phyloP scores from a whole-genome alignment of 2,888 invertebrate species.

The Ethmia dodecea region DNA sequence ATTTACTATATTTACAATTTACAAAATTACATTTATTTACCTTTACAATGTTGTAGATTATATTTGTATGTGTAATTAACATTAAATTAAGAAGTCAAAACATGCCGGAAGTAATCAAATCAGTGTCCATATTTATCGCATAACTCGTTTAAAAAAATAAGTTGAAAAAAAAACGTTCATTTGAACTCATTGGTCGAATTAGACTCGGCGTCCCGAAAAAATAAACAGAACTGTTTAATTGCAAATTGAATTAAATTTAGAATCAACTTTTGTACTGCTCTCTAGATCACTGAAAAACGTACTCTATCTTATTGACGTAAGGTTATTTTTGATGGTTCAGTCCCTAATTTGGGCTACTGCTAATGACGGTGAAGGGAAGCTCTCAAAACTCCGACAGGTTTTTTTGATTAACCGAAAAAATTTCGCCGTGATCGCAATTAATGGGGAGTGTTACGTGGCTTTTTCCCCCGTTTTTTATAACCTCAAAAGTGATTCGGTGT shows the following conservation, averaged over 20 bases:
- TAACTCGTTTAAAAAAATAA: too few relatives aligned
- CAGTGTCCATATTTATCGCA: too few relatives aligned
- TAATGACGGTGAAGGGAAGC: conserved; percentile 24
- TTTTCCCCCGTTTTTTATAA: conserved; percentile 27
- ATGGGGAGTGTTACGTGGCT: conserved; percentile 43
- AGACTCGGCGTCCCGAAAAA: conserved; percentile 50
- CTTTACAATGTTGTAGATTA: too few relatives aligned
- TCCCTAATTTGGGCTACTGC: too few relatives aligned
- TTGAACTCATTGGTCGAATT: conserved; percentile 43
- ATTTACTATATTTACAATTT: too few relatives aligned
- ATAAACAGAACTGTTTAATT: conserved; percentile 66
- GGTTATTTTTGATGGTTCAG: too few relatives aligned
- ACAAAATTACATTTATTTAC: too few relatives aligned
- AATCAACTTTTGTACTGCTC: conserved; percentile 1
- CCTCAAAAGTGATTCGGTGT: conserved; percentile 35
- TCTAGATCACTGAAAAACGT: too few relatives aligned
- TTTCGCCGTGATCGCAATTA: conserved; percentile 52
- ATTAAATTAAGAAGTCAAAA: too few relatives aligned
- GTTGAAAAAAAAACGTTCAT: conserved; percentile 41
- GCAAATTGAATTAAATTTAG: conserved; percentile 67
- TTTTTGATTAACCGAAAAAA: conserved; percentile 62
- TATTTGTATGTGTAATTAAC: too few relatives aligned
- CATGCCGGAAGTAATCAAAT: too few relatives aligned
- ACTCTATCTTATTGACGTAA: background rate
- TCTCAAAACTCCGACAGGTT: conserved; percentile 49